A percentile compares a stretch with the other conserved stretches of the same genome.
Conservation (phyloP, 1,140 invertebrate species). For the Drosophila dunni region DNA sequence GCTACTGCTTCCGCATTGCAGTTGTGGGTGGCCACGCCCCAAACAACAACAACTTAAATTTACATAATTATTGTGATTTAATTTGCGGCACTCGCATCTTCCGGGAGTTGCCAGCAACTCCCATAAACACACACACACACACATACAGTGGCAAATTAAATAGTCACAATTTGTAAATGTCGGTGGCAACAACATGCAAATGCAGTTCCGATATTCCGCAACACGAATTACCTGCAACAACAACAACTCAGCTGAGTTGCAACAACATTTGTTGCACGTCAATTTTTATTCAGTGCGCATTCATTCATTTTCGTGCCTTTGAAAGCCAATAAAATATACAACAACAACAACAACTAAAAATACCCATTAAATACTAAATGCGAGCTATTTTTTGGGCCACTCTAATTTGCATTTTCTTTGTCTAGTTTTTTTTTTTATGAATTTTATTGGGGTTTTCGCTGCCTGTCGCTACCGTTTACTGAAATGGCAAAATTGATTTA, state of each 20-base stretch:
- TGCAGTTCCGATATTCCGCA: constrained; percentile 41
- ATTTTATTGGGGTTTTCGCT: constrained; percentile 18
- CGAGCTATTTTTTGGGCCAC: constrained; percentile 13
- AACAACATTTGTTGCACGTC: constrained; percentile 50
- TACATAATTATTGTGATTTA: constrained; percentile 77
- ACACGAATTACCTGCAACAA: constrained; percentile 18
- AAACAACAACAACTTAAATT: constrained; percentile 43
- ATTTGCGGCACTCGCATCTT: constrained; percentile 52
- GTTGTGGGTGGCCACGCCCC: constrained; percentile 63
- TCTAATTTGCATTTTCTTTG: constrained; percentile 53
- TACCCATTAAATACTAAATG: constrained; percentile 13
- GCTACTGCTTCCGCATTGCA: constrained; percentile 54
- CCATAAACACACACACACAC: constrained; percentile 7
- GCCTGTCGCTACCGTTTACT: constrained; percentile 25
- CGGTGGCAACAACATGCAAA: constrained; percentile 34
- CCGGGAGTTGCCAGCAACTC: constrained; percentile 22
- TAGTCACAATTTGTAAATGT: constrained; percentile 46
- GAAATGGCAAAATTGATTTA: constrained; percentile 3
- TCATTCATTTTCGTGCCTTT: constrained; percentile 65
- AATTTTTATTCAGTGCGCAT: constrained; percentile 70
- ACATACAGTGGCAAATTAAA: constrained; percentile 26
- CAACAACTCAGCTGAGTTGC: background rate
- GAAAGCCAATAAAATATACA: constrained; percentile 4
- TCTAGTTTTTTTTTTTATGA: constrained; percentile 17
- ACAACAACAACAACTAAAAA: background rate